Base-by-base conservation (phyloP, 1,140 invertebrate genomes). In the Rhopalosiphum maidis region DNA sequence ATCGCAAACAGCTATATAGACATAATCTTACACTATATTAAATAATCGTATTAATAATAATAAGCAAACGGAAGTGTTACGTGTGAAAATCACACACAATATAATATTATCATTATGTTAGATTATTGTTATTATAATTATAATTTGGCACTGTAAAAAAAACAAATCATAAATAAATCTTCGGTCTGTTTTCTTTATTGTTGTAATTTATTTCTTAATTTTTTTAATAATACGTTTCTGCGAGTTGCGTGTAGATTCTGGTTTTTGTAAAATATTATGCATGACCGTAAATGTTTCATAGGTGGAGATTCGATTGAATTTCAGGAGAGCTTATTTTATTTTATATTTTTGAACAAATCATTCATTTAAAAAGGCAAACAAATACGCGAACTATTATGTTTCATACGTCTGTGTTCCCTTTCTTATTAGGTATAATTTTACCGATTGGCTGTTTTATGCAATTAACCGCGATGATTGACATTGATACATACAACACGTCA, bases 41-140 rank as follows among this genome's bases (percentile, higher is more conserved):
- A 83, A 83, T 83, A 83, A 83, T 83, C 18, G 22, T 83, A 83
- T 83, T 83, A 37, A 37, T 83, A 83, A 41, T 83, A 83, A 83
- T 41, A 77, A 77, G 60, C 60, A 77, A 77, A n/a, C n/a, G n/a
- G 15, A 68, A 77, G 30, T 77, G 7, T n/a, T 77, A 35, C 11
- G n/a, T 77, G 60, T 77, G 30, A 55, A 25, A 25, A n/a, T 68
- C 2, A 77, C 30, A 77, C 5, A 35, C 68, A 35, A 35, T 82
- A 35, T 82, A 23, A 37, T 9, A 37, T 37, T n/a, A 77, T 68
- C 11, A 68, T 68, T 68, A 68, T 68, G 60, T 30, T 9, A 68
- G 41, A 41, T 41, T 54, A 54, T 68, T 77, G 5, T n/a, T 77
- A 21, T 37, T 23, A 41, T 37, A 22, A 23, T 83, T 83, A 83